Percentiles rank a stretch among this genome's conserved stretches.
Conservation (phyloP, 1,140 invertebrate species). For the Diachasma alloeum region DNA sequence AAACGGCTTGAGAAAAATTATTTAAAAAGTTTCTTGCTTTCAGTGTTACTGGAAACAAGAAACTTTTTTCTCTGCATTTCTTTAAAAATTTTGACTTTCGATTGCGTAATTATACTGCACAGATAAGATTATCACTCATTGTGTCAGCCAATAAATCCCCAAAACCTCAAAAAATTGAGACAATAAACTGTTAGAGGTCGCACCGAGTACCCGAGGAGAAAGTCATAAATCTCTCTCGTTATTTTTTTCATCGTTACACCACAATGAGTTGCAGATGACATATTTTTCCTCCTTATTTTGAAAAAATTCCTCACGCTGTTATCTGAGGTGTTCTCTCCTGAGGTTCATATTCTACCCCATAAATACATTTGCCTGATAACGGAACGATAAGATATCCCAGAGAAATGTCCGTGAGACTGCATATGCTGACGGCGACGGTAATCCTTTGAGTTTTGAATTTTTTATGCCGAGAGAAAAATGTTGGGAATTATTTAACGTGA, state of each 20-base stretch:
- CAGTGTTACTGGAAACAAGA: no score
- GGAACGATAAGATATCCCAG: conserved; percentile 54
- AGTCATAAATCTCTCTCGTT: not conserved
- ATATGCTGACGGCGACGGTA: not conserved
- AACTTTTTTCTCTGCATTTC: not conserved
- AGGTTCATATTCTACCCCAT: conserved; percentile 55
- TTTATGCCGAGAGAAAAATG: not conserved
- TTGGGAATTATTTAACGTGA: no score
- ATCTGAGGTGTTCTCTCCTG: not conserved
- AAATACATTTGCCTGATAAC: conserved; percentile 61
- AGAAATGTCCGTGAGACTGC: conserved; percentile 35
- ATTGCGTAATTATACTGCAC: not conserved
- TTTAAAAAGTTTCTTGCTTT: no score
- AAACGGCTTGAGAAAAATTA: no score
- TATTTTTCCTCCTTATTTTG: not conserved
- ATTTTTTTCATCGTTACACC: not conserved
- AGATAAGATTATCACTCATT: conserved; percentile 1
- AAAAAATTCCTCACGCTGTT: not conserved
- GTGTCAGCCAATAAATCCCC: not conserved
- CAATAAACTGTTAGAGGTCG: not conserved
- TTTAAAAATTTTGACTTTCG: not conserved
- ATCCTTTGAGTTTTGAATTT: not conserved
- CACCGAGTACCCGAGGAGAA: not conserved
- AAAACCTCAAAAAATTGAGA: not conserved
- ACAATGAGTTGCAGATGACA: not conserved